Evolutionary conservation across 1,140 invertebrate genomes (phyloP).

Genomic region (Drosophila pruinosa): DNA sequence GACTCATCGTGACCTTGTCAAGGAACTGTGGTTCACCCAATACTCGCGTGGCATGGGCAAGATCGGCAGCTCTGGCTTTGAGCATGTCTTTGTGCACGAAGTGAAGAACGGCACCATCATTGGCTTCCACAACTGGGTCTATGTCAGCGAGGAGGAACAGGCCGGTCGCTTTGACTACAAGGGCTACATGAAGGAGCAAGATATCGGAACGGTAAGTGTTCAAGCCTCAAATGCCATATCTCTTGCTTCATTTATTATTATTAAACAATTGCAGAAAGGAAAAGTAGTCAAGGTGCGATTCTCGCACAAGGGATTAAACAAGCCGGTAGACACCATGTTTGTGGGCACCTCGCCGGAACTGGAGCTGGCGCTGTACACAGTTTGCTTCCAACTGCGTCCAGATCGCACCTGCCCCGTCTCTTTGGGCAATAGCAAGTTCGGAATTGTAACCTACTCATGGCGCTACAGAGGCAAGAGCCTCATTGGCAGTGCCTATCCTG

Average conservation of each 20-base stretch:
- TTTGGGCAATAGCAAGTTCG: slow-evolving; percentile 87
- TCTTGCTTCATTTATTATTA: not conserved
- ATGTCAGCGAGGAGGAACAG: slow-evolving; percentile 90
- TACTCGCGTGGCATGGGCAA: slow-evolving; percentile 90
- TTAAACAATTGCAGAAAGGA: slow-evolving; percentile 89
- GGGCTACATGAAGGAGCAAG: slow-evolving; percentile 89
- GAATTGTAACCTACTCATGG: slow-evolving; percentile 89
- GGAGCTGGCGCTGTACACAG: slow-evolving; percentile 94
- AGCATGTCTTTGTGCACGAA: slow-evolving; percentile 94
- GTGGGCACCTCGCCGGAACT: slow-evolving; percentile 96
- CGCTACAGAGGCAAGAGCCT: slow-evolving; percentile 89
- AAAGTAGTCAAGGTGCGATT: slow-evolving; percentile 90
- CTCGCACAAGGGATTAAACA: slow-evolving; percentile 88
- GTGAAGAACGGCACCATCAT: slow-evolving; percentile 89
- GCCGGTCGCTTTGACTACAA: slow-evolving; percentile 88
- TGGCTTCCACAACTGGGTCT: slow-evolving; percentile 96
- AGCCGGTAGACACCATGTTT: slow-evolving; percentile 91
- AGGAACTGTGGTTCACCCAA: slow-evolving; percentile 91
- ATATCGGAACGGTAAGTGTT: slow-evolving; percentile 88
- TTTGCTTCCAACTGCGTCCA: slow-evolving; percentile 90
- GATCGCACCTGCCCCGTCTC: slow-evolving; percentile 89
- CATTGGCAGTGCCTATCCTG: slow-evolving; percentile 91
- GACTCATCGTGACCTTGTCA: slow-evolving; percentile 89
- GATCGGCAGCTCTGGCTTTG: slow-evolving; percentile 92
- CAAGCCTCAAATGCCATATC: not conserved